A percentile compares a stretch with the other conserved stretches of the same genome.
Evolutionary conservation across 1,140 invertebrate genomes (phyloP).

Genomic region (Thalassaphorura encarpata): DNA sequence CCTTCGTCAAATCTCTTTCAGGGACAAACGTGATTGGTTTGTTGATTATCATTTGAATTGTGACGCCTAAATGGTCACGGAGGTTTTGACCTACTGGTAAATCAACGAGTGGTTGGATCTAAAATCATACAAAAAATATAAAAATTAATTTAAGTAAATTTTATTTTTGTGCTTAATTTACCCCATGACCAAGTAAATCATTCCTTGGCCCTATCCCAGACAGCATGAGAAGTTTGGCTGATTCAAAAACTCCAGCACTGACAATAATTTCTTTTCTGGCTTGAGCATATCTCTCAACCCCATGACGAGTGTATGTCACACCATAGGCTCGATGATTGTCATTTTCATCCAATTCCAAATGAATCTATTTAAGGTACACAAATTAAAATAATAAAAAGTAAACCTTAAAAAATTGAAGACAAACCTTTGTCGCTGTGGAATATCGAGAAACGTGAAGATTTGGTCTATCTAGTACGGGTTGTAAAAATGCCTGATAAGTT

Average conservation of each 20-base stretch:
- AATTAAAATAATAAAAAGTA: background rate
- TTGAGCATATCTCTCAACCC: background rate
- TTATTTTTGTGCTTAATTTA: slow-evolving; percentile 13
- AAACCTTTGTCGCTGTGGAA: slow-evolving; percentile 11
- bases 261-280: slow-evolving; percentile 15
- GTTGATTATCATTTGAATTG: slow-evolving; percentile 8
- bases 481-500: slow-evolving; percentile 14
- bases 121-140: background rate
- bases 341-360: background rate
- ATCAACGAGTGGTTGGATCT: slow-evolving; percentile 11
- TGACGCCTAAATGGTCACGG: slow-evolving; percentile 13
- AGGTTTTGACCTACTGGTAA: slow-evolving; percentile 13
- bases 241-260: slow-evolving; percentile 35
- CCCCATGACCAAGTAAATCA: slow-evolving; percentile 36
- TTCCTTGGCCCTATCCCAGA: slow-evolving; percentile 43
- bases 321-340: slow-evolving; percentile 2
- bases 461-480: slow-evolving; percentile 9
- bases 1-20: slow-evolving; percentile 9
- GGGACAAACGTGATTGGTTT: background rate
- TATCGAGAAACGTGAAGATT: slow-evolving; percentile 13
- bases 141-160: background rate
- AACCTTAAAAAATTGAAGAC: background rate
- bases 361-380: background rate
- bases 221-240: slow-evolving; percentile 41
- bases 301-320: slow-evolving; percentile 10